Evolutionary conservation across 2,888 invertebrate species (phyloP).

Genomic region (Alentia gelatinosa): DNA sequence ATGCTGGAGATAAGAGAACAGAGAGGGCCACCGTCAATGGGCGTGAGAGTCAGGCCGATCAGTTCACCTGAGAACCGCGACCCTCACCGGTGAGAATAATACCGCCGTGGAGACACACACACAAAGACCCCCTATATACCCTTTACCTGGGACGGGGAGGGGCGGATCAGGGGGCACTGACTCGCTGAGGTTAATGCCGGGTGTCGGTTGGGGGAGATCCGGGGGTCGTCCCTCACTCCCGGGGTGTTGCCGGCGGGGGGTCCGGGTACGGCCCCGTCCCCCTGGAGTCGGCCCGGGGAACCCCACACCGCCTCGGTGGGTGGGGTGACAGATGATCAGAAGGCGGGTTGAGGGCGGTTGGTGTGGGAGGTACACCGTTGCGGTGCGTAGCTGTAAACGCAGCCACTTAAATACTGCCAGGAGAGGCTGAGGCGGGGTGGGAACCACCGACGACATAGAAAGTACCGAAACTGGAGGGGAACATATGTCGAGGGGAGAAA

Average conservation of each 20-base stretch:
- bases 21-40: not conserved
- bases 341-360: not conserved
- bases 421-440: too few species aligned
- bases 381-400: not conserved
- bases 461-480: not conserved
- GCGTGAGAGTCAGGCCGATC: not conserved
- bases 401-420: not conserved
- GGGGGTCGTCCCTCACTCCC: not conserved
- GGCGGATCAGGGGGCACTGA: not conserved
- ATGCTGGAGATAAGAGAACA: not conserved
- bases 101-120: not conserved
- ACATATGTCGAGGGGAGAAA: not conserved
- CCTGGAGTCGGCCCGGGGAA: not conserved
- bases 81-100: conserved; percentile 3
- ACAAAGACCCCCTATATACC: not conserved
- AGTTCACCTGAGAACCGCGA: not conserved
- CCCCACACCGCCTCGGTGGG: not conserved
- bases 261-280: not conserved
- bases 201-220: not conserved
- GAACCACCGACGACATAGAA: too few species aligned
- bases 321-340: not conserved
- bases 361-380: not conserved
- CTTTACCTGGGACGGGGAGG: not conserved
- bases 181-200: not conserved
- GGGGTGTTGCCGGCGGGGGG: not conserved